phyloP scores from a whole-genome alignment of 2,113 vertebrate genomes.

The Oceanodroma tethys region DNA sequence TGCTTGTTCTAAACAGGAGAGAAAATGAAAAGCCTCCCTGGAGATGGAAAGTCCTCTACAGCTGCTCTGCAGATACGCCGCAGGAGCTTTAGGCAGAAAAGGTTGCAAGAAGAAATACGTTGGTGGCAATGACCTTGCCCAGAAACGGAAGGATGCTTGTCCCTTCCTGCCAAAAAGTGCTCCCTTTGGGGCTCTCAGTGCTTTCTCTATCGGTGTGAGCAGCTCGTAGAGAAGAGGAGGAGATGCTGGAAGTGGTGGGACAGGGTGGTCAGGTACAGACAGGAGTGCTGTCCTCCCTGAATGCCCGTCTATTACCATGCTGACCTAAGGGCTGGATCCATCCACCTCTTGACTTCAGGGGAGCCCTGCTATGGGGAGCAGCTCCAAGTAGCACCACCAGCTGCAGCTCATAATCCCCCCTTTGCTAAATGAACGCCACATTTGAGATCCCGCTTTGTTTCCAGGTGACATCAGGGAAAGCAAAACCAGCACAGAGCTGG shows the following conservation, averaged over 20 bases:
- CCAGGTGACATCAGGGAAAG: not conserved
- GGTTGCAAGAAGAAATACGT: not conserved
- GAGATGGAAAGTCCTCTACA: not conserved
- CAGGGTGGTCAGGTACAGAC: accelerated
- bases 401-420: not conserved
- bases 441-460: accelerated
- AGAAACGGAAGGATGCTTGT: not conserved
- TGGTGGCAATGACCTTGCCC: not conserved
- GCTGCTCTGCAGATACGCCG: not conserved
- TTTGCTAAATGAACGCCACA: not conserved
- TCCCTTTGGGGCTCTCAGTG: not conserved
- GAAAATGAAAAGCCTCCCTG: not conserved
- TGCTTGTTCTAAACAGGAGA: not conserved
- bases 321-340: not conserved
- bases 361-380: not conserved
- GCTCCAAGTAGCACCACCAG: not conserved
- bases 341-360: not conserved
- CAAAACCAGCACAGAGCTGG: not conserved
- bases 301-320: accelerated
- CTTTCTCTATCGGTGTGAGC: not conserved
- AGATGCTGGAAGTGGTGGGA: not conserved
- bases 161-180: not conserved
- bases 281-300: not conserved
- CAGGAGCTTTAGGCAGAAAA: not conserved
- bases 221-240: not conserved